phyloP scores from a whole-genome alignment of 2,888 invertebrate genomes.

The Thecocarcelia acutangulata region DNA sequence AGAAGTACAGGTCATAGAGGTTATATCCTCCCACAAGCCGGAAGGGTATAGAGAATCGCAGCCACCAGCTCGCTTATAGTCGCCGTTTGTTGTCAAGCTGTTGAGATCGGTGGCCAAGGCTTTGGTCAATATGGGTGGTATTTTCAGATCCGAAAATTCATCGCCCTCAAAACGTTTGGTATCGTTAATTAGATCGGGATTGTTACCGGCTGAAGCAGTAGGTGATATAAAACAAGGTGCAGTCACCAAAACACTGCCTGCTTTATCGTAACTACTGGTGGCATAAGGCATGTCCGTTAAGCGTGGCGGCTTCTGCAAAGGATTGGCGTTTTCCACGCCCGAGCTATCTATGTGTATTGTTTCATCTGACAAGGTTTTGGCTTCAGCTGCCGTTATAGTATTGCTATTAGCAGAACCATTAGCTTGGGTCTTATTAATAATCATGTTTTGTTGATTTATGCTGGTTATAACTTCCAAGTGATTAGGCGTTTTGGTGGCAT shows the following conservation, averaged over 20 bases:
- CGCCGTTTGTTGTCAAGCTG: conserved; percentile 84
- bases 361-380: conserved; percentile 66
- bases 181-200: conserved; percentile 93
- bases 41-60: conserved; percentile 90
- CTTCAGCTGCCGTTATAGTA: conserved; percentile 78
- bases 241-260: conserved; percentile 85
- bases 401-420: conserved; percentile 72
- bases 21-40: conserved; percentile 87
- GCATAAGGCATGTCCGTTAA: conserved; percentile 87
- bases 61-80: conserved; percentile 88
- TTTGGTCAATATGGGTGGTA: conserved; percentile 80
- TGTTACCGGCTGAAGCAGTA: conserved; percentile 88
- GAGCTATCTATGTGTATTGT: conserved; percentile 67
- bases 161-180: conserved; percentile 86
- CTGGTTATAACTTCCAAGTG: conserved; percentile 88
- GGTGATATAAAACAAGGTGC: conserved; percentile 88
- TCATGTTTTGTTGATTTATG: conserved; percentile 82
- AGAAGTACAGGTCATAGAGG: conserved; percentile 71
- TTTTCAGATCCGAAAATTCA: conserved; percentile 80
- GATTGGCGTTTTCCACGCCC: conserved; percentile 81
- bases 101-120: conserved; percentile 83
- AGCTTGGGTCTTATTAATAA: conserved; percentile 82
- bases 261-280: conserved; percentile 86
- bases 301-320: conserved; percentile 88
- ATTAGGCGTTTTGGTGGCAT: conserved; percentile 89